Evolutionary conservation across 2,888 invertebrate genomes (phyloP).

Genomic region (Stegana nigrithorax): DNA sequence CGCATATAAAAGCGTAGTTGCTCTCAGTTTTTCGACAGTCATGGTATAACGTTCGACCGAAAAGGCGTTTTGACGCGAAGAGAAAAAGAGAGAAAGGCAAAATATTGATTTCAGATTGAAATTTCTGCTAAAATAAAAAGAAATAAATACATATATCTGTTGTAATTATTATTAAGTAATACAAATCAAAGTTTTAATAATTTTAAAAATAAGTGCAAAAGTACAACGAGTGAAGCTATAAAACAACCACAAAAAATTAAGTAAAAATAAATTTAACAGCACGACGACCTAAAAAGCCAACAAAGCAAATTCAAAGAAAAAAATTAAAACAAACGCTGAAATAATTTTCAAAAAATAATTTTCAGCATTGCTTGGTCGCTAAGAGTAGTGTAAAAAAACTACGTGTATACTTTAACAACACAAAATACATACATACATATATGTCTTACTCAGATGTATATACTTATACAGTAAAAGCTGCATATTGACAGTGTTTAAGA

Average conservation of each 20-base stretch:
- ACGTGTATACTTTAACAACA: conserved; percentile 8
- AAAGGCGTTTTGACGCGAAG: conserved; percentile 58
- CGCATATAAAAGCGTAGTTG: no score
- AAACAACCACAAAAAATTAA: conserved; percentile 26
- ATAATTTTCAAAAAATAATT: conserved; percentile 33
- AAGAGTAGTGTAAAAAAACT: neutral
- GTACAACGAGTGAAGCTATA: conserved; percentile 61
- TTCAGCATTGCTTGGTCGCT: conserved; percentile 29
- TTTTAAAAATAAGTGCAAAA: conserved; percentile 52
- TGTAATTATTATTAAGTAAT: conserved; percentile 53
- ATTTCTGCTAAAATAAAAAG: conserved; percentile 51
- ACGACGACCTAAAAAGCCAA: neutral
- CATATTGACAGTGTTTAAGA: conserved; percentile 32
- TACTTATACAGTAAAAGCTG: conserved; percentile 25
- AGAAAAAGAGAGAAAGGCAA: conserved; percentile 48
- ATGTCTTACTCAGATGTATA: no score
- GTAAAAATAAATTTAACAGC: conserved; percentile 14
- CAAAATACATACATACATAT: no score
- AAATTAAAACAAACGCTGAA: conserved; percentile 29
- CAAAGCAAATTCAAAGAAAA: conserved; percentile 7
- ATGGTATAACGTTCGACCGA: conserved; percentile 61
- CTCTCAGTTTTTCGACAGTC: no score
- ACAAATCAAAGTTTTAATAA: conserved; percentile 54
- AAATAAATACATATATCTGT: conserved; percentile 41
- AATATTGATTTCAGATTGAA: conserved; percentile 56